Conservation (phyloP, 2,797 vertebrate species). For the Gymnoscopelus braueri region DNA sequence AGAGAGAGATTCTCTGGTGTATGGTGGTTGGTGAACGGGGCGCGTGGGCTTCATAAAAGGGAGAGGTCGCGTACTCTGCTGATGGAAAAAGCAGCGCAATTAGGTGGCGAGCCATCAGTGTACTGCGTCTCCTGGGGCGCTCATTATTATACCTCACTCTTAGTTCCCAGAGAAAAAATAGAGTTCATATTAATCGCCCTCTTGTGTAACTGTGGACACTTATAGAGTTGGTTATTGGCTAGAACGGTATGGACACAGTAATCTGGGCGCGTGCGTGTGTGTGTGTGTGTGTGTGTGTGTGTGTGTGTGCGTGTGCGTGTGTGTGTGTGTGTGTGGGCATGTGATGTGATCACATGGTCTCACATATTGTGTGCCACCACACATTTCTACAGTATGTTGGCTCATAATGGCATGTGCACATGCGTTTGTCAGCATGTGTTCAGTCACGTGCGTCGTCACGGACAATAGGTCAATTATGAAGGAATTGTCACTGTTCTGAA, state of each 20-base stretch:
- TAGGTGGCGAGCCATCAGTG: constrained; percentile 81
- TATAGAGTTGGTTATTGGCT: constrained; percentile 55
- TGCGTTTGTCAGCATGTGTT: constrained; percentile 26
- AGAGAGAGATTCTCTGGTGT: constrained; percentile 47
- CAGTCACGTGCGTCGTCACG: constrained; percentile 39
- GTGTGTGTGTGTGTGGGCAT: background rate
- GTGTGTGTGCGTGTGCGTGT: background rate
- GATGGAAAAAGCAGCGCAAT: constrained; percentile 82
- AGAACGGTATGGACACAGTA: constrained; percentile 58
- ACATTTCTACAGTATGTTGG: too few relatives aligned
- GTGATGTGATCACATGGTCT: background rate
- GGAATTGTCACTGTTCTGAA: constrained; percentile 32
- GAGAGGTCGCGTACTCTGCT: constrained; percentile 72
- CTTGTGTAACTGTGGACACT: constrained; percentile 76
- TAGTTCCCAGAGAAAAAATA: constrained; percentile 49
- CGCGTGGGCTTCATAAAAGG: constrained; percentile 65
- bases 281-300: constrained; percentile 4
- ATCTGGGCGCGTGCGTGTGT: constrained; percentile 58
- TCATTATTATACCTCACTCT: constrained; percentile 76
- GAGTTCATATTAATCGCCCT: constrained; percentile 72
- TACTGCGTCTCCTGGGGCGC: constrained; percentile 72
- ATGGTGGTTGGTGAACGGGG: constrained; percentile 39
- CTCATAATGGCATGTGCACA: background rate
- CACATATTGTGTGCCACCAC: too few relatives aligned
- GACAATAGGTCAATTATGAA: constrained; percentile 35